These are phyloP conservation scores for Thymallus thymallus DNA, from an alignment of 2,113 vertebrate genomes.

Conservation along the genomic window DNA sequence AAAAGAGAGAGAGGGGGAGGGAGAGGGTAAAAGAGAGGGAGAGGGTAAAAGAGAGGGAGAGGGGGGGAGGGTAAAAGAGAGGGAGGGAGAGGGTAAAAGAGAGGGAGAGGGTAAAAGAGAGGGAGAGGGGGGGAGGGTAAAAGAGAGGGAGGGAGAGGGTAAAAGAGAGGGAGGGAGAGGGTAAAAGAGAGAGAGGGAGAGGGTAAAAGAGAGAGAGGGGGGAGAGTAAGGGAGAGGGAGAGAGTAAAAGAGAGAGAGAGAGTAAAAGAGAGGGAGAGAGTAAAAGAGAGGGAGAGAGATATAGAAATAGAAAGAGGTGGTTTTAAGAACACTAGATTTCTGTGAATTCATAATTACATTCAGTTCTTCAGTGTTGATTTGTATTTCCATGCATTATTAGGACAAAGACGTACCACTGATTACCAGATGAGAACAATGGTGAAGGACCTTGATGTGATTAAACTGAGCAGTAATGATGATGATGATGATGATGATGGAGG, in stretches of 20 bases:
- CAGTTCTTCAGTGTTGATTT: no score
- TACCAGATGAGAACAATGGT: no score
- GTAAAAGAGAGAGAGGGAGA: constrained; percentile 6
- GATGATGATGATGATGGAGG: no score
- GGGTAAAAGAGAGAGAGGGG: not conserved
- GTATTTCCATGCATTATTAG: no score
- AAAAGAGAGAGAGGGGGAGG: not conserved
- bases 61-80: not conserved
- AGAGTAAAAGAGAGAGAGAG: not conserved
- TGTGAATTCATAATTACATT: no score
- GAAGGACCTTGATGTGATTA: no score
- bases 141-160: not conserved
- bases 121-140: not conserved
- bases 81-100: not conserved
- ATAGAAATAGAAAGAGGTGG: constrained; percentile 11
- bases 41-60: no score
- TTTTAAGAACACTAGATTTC: not conserved
- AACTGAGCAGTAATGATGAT: no score
- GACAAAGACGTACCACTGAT: no score
- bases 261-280: not conserved
- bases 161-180: not conserved
- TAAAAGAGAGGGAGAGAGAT: not conserved
- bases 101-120: constrained; percentile 1
- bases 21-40: not conserved
- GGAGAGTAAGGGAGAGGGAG: no score